Base-by-base conservation (phyloP, 2,888 invertebrate species). In the Drosophila multiciliata region DNA sequence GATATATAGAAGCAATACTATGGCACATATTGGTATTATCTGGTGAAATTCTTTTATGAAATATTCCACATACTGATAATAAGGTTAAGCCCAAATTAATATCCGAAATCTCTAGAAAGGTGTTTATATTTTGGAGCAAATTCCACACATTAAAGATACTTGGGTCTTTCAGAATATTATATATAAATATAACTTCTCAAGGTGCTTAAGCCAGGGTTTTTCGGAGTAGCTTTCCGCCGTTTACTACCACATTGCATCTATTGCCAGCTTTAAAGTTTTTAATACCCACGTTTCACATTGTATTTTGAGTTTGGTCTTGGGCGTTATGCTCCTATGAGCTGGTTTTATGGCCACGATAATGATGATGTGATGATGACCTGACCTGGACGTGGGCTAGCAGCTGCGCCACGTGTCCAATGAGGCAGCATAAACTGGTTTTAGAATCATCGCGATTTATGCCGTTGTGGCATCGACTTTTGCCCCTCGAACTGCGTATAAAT, bases 401-500 rank as follows among this genome's bases (percentile, higher is more conserved):
- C 12, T 35, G 40, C 62, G 60, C 49, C 71, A 64, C 29, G 75
- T 71, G 71, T 52, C 65, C 61, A 63, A 48, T 60, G 62, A 40
- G 59, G 73, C 73, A 69, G 62, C 80, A 80, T 78, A 69, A 50
- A 65, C 62, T 55, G 57, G 54, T 66, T 12, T 59, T 11, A 49
- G 49, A 73, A 59, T 54, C 62, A 58, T 7, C 48, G 68, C 76
- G 66, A 78, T 76, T 78, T 80, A 78, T 78, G 80, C 66, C 62
- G 45, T 38, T 55, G 55, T n/a, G 59, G 12, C 48, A 61, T 35
- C 58, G 59, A 66, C 65, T 62, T 53, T 55, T 58, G 50, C 49
- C 42, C 68, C 33, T 50, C 45, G 54, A 79, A 65, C 54, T 71
- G 81, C 79, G 87, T 82, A 87, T 79, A 86, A 78, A 80, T 82